A percentile compares a stretch with the other conserved stretches of the same genome.
These are phyloP conservation scores for Amniataba percoides DNA, from an alignment of 2,797 vertebrate species.

Conservation along the genomic window DNA sequence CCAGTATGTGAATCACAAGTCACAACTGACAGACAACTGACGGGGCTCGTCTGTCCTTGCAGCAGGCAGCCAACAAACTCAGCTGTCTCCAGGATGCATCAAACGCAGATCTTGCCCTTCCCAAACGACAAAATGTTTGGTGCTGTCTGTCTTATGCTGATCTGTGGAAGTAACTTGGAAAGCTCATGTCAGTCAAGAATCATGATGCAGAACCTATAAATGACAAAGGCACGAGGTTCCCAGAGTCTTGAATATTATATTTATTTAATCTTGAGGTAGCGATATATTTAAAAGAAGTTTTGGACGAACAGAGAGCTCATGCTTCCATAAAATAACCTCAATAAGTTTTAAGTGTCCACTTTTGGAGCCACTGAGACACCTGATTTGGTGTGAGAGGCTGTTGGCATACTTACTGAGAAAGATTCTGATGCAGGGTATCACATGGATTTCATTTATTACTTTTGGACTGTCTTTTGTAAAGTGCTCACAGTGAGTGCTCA, in stretches of 20 bases:
- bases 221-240: neutral
- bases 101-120: neutral
- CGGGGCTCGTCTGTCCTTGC: too few species aligned
- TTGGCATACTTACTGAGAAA: neutral
- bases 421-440: too few species aligned
- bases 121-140: neutral
- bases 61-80: too few species aligned
- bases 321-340: neutral
- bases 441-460: too few species aligned
- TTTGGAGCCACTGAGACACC: neutral
- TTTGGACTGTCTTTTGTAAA: too few species aligned
- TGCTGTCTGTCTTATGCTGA: neutral
- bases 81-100: neutral
- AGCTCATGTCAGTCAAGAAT: neutral
- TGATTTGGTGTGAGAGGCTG: too few species aligned
- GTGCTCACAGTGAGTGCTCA: neutral
- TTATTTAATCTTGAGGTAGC: neutral
- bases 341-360: neutral
- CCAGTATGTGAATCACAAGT: neutral
- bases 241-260: neutral
- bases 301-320: neutral
- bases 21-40: too few species aligned
- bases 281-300: too few species aligned
- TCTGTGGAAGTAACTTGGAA: neutral
- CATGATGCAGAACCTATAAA: neutral